phyloP scores from a whole-genome alignment of 2,888 invertebrate genomes.

The Trachelus troglodyta region DNA sequence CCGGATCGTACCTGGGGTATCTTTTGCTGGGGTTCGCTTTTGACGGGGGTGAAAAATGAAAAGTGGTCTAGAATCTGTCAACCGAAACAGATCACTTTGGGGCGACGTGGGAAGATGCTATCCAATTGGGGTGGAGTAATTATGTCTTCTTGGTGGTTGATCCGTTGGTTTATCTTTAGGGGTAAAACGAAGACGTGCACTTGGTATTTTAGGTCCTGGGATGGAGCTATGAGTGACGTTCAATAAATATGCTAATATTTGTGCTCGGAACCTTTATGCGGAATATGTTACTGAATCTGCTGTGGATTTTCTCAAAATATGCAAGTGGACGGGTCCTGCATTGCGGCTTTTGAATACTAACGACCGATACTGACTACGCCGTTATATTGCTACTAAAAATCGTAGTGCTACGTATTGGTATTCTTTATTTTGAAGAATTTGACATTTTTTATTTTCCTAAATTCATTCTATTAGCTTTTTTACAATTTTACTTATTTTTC shows the following conservation, averaged over 20 bases:
- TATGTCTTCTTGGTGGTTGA: slow-evolving; percentile 1
- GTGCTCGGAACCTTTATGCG: neutral
- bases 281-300: neutral
- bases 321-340: neutral
- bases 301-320: neutral
- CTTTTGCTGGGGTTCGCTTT: neutral
- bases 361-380: neutral
- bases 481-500: neutral
- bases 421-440: neutral
- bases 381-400: neutral
- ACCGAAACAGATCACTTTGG: neutral
- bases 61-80: neutral
- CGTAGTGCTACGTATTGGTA: neutral
- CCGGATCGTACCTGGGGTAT: neutral
- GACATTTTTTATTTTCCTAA: neutral
- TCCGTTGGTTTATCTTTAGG: neutral
- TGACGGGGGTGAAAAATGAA: neutral
- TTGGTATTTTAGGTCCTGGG: neutral
- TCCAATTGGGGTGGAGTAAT: neutral
- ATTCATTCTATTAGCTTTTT: neutral
- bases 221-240: slow-evolving; percentile 31
- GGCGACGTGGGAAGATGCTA: neutral
- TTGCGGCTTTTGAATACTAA: neutral
- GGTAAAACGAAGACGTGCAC: neutral
- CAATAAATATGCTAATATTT: slow-evolving; percentile 52